Percentiles rank a stretch among this genome's conserved stretches.
Conservation (phyloP, 2,888 invertebrate species). For the Andrena fulva region DNA sequence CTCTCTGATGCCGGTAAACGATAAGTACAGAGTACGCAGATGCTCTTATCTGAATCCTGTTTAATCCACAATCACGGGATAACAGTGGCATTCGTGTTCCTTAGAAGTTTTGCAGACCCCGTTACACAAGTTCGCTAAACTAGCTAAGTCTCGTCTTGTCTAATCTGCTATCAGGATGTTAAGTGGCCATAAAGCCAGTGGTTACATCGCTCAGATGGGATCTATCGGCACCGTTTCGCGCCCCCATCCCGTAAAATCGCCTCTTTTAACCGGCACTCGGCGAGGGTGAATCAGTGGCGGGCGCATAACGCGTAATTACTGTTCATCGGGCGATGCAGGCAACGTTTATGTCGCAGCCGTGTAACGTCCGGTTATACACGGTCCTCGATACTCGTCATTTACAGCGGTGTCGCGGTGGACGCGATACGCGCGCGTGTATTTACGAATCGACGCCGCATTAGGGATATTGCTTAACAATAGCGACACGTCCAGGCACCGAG, state of each 20-base stretch:
- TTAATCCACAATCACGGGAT: too few relatives aligned
- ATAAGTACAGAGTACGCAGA: too few relatives aligned
- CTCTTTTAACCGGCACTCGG: constrained; percentile 19
- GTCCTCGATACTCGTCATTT: constrained; percentile 57
- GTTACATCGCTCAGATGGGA: background rate
- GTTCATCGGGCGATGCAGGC: constrained; percentile 57
- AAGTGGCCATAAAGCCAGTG: background rate
- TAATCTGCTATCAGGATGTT: background rate
- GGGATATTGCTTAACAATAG: constrained; percentile 64
- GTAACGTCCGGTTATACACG: constrained; percentile 60
- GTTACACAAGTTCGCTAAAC: background rate
- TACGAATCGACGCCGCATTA: constrained; percentile 63
- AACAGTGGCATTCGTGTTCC: background rate
- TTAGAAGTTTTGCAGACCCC: background rate
- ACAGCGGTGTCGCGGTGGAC: constrained; percentile 38
- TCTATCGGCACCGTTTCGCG: constrained; percentile 8
- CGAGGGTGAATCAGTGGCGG: constrained; percentile 44
- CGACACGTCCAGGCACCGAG: constrained; percentile 39
- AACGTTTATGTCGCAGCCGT: constrained; percentile 50
- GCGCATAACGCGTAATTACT: constrained; percentile 71
- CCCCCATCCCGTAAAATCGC: constrained; percentile 4
- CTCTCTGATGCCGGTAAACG: too few relatives aligned
- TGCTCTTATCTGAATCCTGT: too few relatives aligned
- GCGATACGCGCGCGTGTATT: constrained; percentile 30
- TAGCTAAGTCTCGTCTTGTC: background rate